These are phyloP conservation scores for Cyprinus carpio DNA, from an alignment of 2,113 vertebrate genomes.

Conservation along the genomic window DNA sequence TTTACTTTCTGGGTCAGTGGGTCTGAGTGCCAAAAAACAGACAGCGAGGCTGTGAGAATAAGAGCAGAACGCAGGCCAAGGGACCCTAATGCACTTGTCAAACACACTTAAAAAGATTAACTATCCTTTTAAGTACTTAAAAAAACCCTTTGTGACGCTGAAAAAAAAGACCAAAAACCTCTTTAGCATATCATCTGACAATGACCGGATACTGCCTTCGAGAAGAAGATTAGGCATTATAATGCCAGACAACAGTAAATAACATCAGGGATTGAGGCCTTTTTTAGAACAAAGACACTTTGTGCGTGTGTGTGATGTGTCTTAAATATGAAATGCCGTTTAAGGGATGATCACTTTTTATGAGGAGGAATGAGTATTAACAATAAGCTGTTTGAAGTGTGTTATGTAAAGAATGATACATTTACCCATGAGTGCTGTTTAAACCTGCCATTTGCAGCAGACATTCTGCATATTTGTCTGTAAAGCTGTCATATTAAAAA, in stretches of 20 bases:
- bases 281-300: constrained; percentile 49
- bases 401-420: constrained; percentile 49
- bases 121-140: constrained; percentile 62
- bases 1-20: constrained; percentile 56
- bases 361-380: constrained; percentile 45
- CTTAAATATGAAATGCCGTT: constrained; percentile 49
- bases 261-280: constrained; percentile 50
- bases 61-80: constrained; percentile 4
- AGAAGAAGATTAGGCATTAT: constrained; percentile 56
- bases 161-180: constrained; percentile 52
- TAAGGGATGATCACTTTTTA: constrained; percentile 54
- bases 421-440: constrained; percentile 43
- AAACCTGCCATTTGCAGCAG: constrained; percentile 45
- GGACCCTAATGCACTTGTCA: constrained; percentile 51
- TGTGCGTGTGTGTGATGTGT: constrained; percentile 30
- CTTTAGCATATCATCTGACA: constrained; percentile 53
- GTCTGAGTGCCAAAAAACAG: constrained; percentile 36
- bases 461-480: constrained; percentile 5
- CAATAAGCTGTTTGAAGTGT: constrained; percentile 48
- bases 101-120: constrained; percentile 66
- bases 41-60: constrained; percentile 20
- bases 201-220: constrained; percentile 45
- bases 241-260: constrained; percentile 62
- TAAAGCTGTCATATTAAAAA: not conserved
- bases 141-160: constrained; percentile 54